These are phyloP conservation scores for Diploptera punctata DNA, from an alignment of 2,888 invertebrate species.

Conservation along the genomic window DNA sequence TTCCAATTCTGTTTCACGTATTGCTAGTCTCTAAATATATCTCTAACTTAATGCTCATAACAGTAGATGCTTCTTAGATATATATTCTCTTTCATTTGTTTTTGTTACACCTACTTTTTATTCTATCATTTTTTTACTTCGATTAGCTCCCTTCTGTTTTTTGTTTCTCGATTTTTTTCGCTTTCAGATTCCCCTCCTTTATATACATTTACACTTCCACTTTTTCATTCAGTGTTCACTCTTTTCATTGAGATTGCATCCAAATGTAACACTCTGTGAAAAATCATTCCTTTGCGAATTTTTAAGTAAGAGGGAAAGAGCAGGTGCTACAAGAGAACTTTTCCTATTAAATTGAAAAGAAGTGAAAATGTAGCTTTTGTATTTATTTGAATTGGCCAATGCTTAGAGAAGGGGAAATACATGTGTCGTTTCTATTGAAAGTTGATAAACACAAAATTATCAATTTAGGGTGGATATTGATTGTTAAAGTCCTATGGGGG, in stretches of 20 bases:
- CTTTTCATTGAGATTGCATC: background rate
- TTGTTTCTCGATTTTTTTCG: background rate
- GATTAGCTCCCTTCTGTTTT: background rate
- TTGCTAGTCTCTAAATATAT: slow-evolving; percentile 1
- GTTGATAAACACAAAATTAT: background rate
- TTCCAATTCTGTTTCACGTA: slow-evolving; percentile 5
- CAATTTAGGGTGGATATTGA: background rate
- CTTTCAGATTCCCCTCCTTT: background rate
- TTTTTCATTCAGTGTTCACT: background rate
- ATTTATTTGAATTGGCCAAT: background rate
- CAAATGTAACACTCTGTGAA: background rate
- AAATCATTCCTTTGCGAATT: slow-evolving; percentile 19
- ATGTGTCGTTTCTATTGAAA: background rate
- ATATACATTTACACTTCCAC: background rate
- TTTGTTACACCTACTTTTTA: background rate
- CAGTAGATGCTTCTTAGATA: background rate
- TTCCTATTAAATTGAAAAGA: slow-evolving; percentile 2
- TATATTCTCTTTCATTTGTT: background rate
- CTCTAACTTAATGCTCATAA: background rate
- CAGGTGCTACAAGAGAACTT: background rate
- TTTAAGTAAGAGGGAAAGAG: slow-evolving; percentile 12
- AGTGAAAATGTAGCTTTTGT: slow-evolving; percentile 1
- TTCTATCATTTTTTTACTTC: background rate
- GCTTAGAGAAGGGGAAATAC: no score
- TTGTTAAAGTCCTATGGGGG: background rate